These are phyloP conservation scores for Ciconia maguari DNA, from an alignment of 2,113 vertebrate species.

Conservation along the genomic window DNA sequence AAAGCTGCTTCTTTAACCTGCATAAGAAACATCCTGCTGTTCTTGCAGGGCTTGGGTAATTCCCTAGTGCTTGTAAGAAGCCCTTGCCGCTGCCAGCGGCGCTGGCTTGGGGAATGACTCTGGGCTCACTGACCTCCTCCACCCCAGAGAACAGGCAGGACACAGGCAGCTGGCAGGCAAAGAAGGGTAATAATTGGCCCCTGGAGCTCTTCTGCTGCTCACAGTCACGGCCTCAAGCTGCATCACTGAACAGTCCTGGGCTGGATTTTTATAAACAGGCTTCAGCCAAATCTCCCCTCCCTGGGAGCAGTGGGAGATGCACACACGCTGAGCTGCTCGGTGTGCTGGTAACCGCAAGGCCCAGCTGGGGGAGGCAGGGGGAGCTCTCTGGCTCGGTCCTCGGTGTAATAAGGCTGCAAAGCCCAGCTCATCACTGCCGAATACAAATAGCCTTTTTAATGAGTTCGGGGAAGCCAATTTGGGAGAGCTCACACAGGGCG, in stretches of 20 bases:
- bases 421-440: not conserved
- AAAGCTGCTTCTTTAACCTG: slow-evolving; percentile 40
- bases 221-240: not conserved
- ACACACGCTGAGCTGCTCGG: fast-evolving
- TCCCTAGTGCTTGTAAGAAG: not conserved
- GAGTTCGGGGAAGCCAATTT: not conserved
- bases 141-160: not conserved
- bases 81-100: not conserved
- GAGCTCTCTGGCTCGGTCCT: not conserved
- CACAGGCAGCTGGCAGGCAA: not conserved
- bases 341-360: not conserved
- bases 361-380: not conserved
- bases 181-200: not conserved
- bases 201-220: not conserved
- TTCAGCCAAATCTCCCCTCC: not conserved
- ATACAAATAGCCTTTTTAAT: not conserved
- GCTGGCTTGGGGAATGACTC: not conserved
- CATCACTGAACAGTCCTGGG: not conserved
- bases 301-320: not conserved
- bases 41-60: not conserved
- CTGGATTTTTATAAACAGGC: not conserved
- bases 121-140: not conserved
- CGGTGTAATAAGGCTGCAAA: not conserved
- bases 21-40: not conserved
- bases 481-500: not conserved